Percentiles rank a stretch among this genome's conserved stretches.
phyloP scores from a whole-genome alignment of 2,888 invertebrate species.

The Fissipunctia ypsillon region DNA sequence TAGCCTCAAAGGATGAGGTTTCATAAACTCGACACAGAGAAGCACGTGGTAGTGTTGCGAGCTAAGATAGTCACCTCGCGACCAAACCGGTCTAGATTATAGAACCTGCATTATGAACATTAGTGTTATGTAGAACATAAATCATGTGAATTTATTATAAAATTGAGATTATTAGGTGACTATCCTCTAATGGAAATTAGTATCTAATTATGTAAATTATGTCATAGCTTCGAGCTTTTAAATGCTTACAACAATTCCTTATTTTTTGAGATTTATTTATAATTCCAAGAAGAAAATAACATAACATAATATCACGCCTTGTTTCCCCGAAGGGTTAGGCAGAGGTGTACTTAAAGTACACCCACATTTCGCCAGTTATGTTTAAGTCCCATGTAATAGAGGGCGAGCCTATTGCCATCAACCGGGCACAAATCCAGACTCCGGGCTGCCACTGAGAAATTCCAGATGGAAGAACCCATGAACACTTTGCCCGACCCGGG shows the following conservation, averaged over 20 bases:
- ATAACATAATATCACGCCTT: too few relatives aligned
- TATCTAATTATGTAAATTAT: slow-evolving; percentile 9
- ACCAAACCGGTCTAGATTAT: slow-evolving; percentile 11
- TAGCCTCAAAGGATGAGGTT: neutral
- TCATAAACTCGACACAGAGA: neutral
- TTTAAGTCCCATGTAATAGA: too few relatives aligned
- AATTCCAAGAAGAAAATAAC: too few relatives aligned
- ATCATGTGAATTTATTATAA: slow-evolving; percentile 13
- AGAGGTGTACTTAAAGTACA: too few relatives aligned
- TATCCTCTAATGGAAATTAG: too few relatives aligned
- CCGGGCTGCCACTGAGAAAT: too few relatives aligned
- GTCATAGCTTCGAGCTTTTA: neutral
- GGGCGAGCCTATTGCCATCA: too few relatives aligned
- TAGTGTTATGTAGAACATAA: slow-evolving; percentile 1
- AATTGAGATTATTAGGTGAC: neutral
- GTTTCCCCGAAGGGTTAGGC: too few relatives aligned
- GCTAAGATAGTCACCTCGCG: neutral
- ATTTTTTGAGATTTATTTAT: neutral
- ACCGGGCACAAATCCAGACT: too few relatives aligned
- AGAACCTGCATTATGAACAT: slow-evolving; percentile 13
- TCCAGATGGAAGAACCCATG: too few relatives aligned
- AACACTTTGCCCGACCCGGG: too few relatives aligned
- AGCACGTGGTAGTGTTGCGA: slow-evolving; percentile 10
- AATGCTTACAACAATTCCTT: neutral
- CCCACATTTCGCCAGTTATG: too few relatives aligned